These are phyloP conservation scores for Trichomalopsis sarcophagae DNA, from an alignment of 1,140 invertebrate species.

Conservation along the genomic window DNA sequence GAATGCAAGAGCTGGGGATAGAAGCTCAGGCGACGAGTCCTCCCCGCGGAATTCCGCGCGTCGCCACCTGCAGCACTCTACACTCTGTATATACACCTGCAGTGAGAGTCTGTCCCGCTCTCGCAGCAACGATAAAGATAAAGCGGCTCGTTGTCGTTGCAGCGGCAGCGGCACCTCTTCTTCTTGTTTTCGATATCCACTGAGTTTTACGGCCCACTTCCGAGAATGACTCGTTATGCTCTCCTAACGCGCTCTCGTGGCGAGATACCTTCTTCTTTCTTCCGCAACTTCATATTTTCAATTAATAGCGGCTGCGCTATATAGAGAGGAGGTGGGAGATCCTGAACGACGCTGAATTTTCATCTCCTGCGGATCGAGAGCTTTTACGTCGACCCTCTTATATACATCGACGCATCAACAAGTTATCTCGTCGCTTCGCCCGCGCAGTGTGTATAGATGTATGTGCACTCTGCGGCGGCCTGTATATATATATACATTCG, in stretches of 20 bases:
- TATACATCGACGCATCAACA: background rate
- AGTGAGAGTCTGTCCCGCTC: background rate
- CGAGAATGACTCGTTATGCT: background rate
- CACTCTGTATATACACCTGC: no score
- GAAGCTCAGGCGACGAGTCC: background rate
- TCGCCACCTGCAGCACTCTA: background rate
- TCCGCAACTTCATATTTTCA: background rate
- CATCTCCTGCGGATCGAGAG: background rate
- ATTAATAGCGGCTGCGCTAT: background rate
- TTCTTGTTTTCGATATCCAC: background rate
- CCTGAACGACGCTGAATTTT: background rate
- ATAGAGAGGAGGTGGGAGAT: background rate
- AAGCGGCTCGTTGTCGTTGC: background rate
- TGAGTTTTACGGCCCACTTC: background rate
- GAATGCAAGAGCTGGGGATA: background rate
- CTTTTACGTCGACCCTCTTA: background rate
- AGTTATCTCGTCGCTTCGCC: background rate
- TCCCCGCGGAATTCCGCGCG: constrained; percentile 25
- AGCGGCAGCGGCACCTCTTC: background rate
- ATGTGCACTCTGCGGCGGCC: background rate
- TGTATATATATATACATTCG: background rate
- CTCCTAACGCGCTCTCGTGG: background rate
- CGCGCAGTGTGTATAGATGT: background rate
- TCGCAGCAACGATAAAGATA: background rate
- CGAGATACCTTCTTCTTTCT: background rate